A percentile compares a stretch with the other conserved stretches of the same genome.
Conservation (phyloP, 2,888 invertebrate species). For the Elegia similella region DNA sequence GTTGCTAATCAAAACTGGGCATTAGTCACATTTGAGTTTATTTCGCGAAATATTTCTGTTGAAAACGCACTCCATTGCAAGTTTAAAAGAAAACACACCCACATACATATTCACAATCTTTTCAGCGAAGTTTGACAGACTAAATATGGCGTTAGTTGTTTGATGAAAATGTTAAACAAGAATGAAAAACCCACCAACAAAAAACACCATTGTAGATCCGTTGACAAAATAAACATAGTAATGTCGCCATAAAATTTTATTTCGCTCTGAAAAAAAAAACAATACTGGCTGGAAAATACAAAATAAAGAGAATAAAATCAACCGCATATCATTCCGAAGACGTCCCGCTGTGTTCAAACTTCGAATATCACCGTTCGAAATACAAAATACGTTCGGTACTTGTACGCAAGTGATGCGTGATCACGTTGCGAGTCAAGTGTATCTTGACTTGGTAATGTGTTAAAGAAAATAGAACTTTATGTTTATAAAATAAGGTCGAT, state of each 20-base stretch:
- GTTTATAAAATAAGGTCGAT: not conserved
- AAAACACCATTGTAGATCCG: too few species aligned
- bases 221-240: not conserved
- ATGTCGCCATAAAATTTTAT: conserved; percentile 3
- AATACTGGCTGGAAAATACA: conserved; percentile 7
- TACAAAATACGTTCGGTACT: conserved; percentile 59
- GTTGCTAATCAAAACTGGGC: too few species aligned
- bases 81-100: too few species aligned
- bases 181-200: too few species aligned
- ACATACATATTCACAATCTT: too few species aligned
- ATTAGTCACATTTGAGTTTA: too few species aligned
- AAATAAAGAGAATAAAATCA: conserved; percentile 7
- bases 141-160: too few species aligned
- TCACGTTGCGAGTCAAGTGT: conserved; percentile 65
- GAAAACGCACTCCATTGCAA: too few species aligned
- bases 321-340: conserved; percentile 11
- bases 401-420: conserved; percentile 70
- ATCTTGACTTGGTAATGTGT: conserved; percentile 48
- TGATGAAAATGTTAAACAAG: too few species aligned
- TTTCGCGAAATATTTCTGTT: too few species aligned
- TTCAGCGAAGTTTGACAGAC: too few species aligned
- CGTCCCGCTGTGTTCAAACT: conserved; percentile 29
- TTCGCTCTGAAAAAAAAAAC: not conserved
- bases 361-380: conserved; percentile 30
- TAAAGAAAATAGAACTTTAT: conserved; percentile 34